phyloP scores from a whole-genome alignment of 2,888 invertebrate genomes.

The Meteorus cinctellus region DNA sequence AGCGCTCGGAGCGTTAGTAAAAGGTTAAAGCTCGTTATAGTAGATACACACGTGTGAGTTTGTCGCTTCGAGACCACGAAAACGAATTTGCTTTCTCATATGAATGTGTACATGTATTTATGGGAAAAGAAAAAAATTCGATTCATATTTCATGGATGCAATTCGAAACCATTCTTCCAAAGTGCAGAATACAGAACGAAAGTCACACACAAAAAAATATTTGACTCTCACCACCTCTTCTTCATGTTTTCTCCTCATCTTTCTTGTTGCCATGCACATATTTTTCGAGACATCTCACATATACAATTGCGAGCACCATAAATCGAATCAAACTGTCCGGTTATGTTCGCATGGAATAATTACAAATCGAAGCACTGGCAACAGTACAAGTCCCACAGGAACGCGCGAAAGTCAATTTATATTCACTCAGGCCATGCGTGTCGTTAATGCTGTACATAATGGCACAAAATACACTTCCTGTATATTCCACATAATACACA shows the following conservation, averaged over 20 bases:
- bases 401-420: conserved; percentile 33
- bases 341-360: conserved; percentile 45
- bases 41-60: conserved; percentile 42
- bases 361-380: conserved; percentile 38
- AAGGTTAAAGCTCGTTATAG: conserved; percentile 54
- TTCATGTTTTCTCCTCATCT: not conserved
- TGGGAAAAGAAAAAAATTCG: not conserved
- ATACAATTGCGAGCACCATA: conserved; percentile 38
- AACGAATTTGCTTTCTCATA: not conserved
- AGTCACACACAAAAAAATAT: not conserved
- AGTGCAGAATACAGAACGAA: not conserved
- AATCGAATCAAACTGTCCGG: conserved; percentile 44
- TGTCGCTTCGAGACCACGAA: conserved; percentile 8
- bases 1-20: conserved; percentile 51
- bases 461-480: not conserved
- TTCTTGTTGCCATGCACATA: not conserved
- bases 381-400: conserved; percentile 16
- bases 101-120: not conserved
- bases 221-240: not conserved
- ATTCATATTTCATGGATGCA: too few species aligned
- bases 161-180: not conserved
- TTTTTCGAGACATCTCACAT: not conserved
- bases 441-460: conserved; percentile 17
- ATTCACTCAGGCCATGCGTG: conserved; percentile 17
- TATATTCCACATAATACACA: not conserved